Evolutionary conservation across 2,888 invertebrate genomes (phyloP).

Genomic region (Escarpia spicata): DNA sequence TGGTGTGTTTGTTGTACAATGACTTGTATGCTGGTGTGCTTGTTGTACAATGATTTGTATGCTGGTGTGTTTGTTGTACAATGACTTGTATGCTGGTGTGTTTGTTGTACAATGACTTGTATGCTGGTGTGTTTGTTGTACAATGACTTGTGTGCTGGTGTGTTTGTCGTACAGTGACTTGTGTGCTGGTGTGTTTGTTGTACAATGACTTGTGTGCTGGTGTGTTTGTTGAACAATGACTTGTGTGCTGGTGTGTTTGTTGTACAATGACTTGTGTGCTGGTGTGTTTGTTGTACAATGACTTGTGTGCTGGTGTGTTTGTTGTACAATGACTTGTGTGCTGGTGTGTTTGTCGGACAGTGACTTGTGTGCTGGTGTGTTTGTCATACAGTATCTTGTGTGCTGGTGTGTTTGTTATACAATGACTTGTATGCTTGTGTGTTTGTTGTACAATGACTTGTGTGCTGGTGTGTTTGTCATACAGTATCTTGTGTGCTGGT

Average conservation of each 20-base stretch:
- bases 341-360: conserved; percentile 76
- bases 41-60: conserved; percentile 77
- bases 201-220: conserved; percentile 81
- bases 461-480: conserved; percentile 79
- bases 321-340: conserved; percentile 77
- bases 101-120: conserved; percentile 74
- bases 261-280: conserved; percentile 79
- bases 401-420: conserved; percentile 78
- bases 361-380: conserved; percentile 90
- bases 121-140: conserved; percentile 79
- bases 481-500: conserved; percentile 83
- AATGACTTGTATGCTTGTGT: conserved; percentile 86
- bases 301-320: conserved; percentile 88
- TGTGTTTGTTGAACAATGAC: conserved; percentile 79
- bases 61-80: conserved; percentile 76
- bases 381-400: conserved; percentile 74
- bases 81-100: conserved; percentile 89
- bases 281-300: conserved; percentile 75
- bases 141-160: conserved; percentile 83
- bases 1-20: conserved; percentile 76
- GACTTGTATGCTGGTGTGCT: conserved; percentile 88
- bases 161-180: conserved; percentile 77
- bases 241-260: conserved; percentile 82
- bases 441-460: conserved; percentile 77
- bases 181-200: conserved; percentile 82